Base-by-base conservation (phyloP, 2,113 vertebrate genomes). In the Apteryx mantelli region DNA sequence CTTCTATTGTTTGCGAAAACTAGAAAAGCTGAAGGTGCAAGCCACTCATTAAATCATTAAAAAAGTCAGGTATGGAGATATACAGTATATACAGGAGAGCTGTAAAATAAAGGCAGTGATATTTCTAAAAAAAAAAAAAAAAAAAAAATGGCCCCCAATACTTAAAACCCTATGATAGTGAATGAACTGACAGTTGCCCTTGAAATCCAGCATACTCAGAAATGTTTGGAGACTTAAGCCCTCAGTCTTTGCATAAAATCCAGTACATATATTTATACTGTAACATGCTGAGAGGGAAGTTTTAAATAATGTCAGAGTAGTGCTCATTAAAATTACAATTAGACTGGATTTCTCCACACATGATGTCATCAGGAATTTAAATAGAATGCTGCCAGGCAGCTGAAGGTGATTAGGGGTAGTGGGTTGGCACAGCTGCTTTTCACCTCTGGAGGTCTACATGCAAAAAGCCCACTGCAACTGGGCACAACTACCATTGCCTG, bases 231-330 rank as follows among this genome's bases (percentile, higher is more conserved):
- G 64, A 81, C 60, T 80, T 77, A 88, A 96, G 24, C 50, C 34
- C 7, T 3, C 2, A 75, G 63, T 58, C 93, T 93, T 78, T 74
- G 36, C 36, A 88, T 53, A 90, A 90, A 91, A 90, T 66, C 30
- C 55, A 63, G 40, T 70, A 36, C 10, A 18, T 46, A 22, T 83
- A 88, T 93, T 96, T 95, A 88, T 85, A 83, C 46, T 86, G 60
- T 28, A 71, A 17, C 21, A 56, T 3, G 19, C 50, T 60, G 56
- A 88, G 70, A 94, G 12, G 13, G 38, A 90, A 70, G 60, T 25
- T 93, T 83, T 55, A 78, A 83, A 81, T 83, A 42, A 77, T 36
- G 18, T 64, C 88, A 93, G 50, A 55, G 71, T 38, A 52, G 14
- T 9, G 24, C n/a, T 88, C 73, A 52, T 56, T 83, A 64, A 90